phyloP scores from a whole-genome alignment of 2,888 invertebrate genomes.

The Gibbula magus region DNA sequence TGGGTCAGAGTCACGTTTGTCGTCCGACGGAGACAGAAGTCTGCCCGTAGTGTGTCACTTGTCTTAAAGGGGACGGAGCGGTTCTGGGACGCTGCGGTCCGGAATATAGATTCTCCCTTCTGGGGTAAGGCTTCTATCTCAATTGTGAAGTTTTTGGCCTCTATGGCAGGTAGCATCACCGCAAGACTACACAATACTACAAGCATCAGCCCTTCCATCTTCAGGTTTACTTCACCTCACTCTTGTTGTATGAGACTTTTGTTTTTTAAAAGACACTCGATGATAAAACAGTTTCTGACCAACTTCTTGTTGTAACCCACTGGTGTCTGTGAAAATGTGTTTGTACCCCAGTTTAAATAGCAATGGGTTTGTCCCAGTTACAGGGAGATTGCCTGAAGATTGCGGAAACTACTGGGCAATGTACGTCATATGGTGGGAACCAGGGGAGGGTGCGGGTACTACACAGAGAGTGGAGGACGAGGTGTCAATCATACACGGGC shows the following conservation, averaged over 20 bases:
- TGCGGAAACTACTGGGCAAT: neutral
- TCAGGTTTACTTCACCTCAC: too few species aligned
- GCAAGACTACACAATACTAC: neutral
- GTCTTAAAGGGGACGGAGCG: constrained; percentile 33
- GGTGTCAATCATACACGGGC: neutral
- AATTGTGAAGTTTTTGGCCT: neutral
- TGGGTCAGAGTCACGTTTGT: constrained; percentile 41
- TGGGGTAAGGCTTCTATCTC: neutral
- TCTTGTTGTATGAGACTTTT: too few species aligned
- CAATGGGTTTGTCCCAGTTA: neutral
- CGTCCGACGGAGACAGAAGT: constrained; percentile 26
- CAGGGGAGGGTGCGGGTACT: neutral
- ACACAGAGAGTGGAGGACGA: neutral
- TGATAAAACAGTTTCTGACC: too few species aligned
- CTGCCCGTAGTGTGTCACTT: constrained; percentile 32
- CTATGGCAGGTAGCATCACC: neutral
- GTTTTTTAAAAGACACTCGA: too few species aligned
- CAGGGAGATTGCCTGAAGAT: neutral
- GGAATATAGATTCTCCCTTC: neutral
- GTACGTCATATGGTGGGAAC: neutral
- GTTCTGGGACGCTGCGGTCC: neutral
- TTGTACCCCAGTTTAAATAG: neutral
- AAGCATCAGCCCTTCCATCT: neutral
- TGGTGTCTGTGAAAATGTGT: too few species aligned
- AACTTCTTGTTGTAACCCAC: too few species aligned